A percentile compares a stretch with the other conserved stretches of the same genome.
These are phyloP conservation scores for Cybosia mesomella DNA, from an alignment of 2,888 invertebrate genomes.

Conservation along the genomic window DNA sequence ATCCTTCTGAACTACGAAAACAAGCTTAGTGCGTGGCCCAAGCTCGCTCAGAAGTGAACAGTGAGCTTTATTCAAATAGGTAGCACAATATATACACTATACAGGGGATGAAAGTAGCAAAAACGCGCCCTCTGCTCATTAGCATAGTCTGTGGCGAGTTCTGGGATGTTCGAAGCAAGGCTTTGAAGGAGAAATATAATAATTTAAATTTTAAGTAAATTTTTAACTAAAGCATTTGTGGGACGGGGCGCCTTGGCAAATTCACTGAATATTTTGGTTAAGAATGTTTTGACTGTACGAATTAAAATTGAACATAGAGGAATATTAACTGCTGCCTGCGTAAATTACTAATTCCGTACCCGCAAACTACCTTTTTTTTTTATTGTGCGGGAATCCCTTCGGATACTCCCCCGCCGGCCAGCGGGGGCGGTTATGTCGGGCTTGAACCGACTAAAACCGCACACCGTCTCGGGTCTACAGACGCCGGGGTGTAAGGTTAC, in stretches of 20 bases:
- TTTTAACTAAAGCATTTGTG: conserved; percentile 2
- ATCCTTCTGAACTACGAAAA: conserved; percentile 47
- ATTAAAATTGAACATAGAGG: neutral
- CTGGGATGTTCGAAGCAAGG: conserved; percentile 53
- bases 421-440: too few species aligned
- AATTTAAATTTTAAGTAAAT: conserved; percentile 39
- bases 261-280: neutral
- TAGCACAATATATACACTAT: conserved; percentile 47
- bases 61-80: conserved; percentile 68
- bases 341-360: too few species aligned
- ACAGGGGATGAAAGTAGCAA: conserved; percentile 68
- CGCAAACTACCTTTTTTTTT: too few species aligned
- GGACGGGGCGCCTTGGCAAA: neutral
- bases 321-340: too few species aligned
- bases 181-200: conserved; percentile 48
- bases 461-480: too few species aligned
- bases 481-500: too few species aligned
- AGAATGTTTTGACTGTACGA: neutral
- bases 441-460: too few species aligned
- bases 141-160: conserved; percentile 69
- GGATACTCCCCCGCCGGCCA: too few species aligned
- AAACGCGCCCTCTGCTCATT: conserved; percentile 71
- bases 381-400: too few species aligned
- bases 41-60: conserved; percentile 46
- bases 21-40: conserved; percentile 56